Base-by-base conservation (phyloP, 2,888 invertebrate species). In the Anaspis maculata region DNA sequence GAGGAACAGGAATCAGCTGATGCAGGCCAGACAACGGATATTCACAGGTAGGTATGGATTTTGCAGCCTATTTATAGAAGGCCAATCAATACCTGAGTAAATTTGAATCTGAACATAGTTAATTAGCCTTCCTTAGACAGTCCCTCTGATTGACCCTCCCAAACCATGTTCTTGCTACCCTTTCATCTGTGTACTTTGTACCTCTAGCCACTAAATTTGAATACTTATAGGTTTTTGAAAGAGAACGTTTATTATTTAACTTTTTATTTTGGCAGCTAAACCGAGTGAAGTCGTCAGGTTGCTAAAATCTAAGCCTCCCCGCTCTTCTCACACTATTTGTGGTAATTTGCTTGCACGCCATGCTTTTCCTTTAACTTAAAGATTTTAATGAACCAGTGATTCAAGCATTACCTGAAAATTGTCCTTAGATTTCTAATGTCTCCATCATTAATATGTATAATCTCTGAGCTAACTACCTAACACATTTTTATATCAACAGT, bases 1-100 rank as follows among this genome's bases (percentile, higher is more conserved):
- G 44, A 79, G 83, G 54, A 83, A 84, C 64, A 81, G 81, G 64
- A 87, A 79, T 62, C 80, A 84, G 64, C 77, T 86, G 42, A 72
- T 82, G 44, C 77, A 80, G 62, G 72, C 78, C 31, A 72, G 82
- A 49, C 86, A 90, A 52, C 75, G 81, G 62, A 77, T 84, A 61
- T 87, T 91, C 56, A 83, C 85, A 72, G 90, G 91, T 91, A 71
- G 66, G 64, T 35, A 32, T 10, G 5, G 5, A 7, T 25, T 25
- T 5, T 11, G n/a, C n/a, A 16, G 21, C 15, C 9, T 5, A 19
- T 19, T 19, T 19, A 6, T 19, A 19, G 9, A 10, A 24, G 19
- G 5, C 19, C 5, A 19, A 19, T 19, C 19, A 19, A 19, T 19
- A 19, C 9, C 19, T 19, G n/a, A n/a, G n/a, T n/a, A n/a, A n/a